Evolutionary conservation across 2,797 vertebrate species (phyloP).

Genomic region (Nannoperca australis): DNA sequence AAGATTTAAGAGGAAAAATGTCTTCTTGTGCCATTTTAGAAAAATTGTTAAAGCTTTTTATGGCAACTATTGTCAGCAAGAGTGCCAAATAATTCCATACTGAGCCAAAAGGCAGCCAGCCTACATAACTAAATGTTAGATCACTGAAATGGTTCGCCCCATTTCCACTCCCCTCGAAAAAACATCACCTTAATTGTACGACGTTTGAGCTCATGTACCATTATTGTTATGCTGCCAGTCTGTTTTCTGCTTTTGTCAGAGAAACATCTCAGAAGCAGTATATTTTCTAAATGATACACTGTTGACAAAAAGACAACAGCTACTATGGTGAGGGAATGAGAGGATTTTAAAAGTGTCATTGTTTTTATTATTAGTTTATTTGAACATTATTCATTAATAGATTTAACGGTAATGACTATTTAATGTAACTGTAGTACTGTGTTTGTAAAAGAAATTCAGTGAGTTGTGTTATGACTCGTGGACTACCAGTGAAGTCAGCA

Average conservation of each 20-base stretch:
- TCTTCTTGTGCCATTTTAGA: conserved; percentile 78
- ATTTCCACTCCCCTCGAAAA: conserved; percentile 74
- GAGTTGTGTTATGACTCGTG: conserved; percentile 90
- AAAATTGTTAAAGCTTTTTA: conserved; percentile 75
- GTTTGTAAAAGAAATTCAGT: conserved; percentile 89
- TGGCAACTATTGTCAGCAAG: conserved; percentile 78
- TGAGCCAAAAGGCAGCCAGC: conserved; percentile 85
- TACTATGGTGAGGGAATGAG: conserved; percentile 81
- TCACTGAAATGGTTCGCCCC: conserved; percentile 74
- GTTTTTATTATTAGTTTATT: conserved; percentile 83
- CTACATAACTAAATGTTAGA: conserved; percentile 79
- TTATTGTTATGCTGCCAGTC: conserved; percentile 87
- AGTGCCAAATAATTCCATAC: conserved; percentile 84
- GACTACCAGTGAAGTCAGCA: conserved; percentile 88
- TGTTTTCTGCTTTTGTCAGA: conserved; percentile 84
- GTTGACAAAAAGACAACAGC: conserved; percentile 82
- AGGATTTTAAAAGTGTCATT: conserved; percentile 84
- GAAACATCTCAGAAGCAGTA: conserved; percentile 80
- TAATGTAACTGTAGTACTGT: conserved; percentile 89
- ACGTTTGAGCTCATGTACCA: conserved; percentile 75
- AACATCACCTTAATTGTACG: conserved; percentile 75
- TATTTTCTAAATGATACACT: conserved; percentile 84
- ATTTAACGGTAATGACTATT: conserved; percentile 88
- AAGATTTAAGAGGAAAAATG: conserved; percentile 64
- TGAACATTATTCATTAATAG: conserved; percentile 86